Conservation (phyloP, 2,113 vertebrate genomes). For the Leptobrachium ailaonicum region DNA sequence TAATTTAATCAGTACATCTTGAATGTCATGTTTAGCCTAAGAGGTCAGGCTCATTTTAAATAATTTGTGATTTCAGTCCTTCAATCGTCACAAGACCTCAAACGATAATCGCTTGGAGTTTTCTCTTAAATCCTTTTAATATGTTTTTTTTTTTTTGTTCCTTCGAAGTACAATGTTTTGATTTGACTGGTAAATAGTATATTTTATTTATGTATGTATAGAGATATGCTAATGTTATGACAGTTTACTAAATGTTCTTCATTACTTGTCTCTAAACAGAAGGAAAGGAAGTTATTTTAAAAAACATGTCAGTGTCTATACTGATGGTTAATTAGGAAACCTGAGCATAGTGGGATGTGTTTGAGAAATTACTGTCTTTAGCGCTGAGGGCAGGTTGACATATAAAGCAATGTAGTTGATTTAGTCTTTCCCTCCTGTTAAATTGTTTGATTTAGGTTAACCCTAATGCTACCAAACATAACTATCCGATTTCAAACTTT, state of each 20-base stretch:
- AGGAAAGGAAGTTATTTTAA: constrained; percentile 40
- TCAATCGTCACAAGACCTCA: too few species aligned
- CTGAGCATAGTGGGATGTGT: neutral
- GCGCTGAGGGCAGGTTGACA: neutral
- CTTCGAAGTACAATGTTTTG: too few species aligned
- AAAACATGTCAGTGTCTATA: constrained; percentile 26
- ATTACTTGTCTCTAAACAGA: constrained; percentile 29
- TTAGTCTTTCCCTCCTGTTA: neutral
- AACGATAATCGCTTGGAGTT: too few species aligned
- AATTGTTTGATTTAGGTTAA: too few species aligned
- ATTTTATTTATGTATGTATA: neutral
- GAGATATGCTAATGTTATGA: constrained; percentile 25
- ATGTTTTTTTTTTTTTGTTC: too few species aligned
- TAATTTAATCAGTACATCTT: too few species aligned
- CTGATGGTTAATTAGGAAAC: constrained; percentile 25
- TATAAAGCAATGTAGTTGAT: neutral
- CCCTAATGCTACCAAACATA: too few species aligned
- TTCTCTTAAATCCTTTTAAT: too few species aligned
- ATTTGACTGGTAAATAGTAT: neutral
- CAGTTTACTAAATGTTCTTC: constrained; percentile 16
- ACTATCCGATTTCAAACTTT: neutral
- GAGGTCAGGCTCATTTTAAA: too few species aligned
- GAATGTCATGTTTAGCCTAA: too few species aligned
- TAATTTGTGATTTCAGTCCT: too few species aligned
- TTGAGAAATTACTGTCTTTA: neutral